phyloP scores from a whole-genome alignment of 2,888 invertebrate genomes.

The Fabriciana adippe region DNA sequence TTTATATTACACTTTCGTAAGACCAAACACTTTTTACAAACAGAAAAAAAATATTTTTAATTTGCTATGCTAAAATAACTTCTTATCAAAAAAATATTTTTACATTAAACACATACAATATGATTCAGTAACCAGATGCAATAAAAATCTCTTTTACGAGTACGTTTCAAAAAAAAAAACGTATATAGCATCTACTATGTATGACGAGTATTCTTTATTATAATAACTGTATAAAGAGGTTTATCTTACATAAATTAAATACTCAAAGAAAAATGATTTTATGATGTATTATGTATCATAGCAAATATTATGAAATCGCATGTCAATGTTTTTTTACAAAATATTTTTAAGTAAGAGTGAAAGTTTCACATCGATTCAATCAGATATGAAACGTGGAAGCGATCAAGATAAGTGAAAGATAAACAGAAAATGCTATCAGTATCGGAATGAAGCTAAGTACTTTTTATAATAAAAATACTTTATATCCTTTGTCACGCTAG shows the following conservation, averaged over 20 bases:
- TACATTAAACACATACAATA: too few species aligned
- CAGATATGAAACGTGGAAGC: conserved; percentile 16
- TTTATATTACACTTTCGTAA: conserved; percentile 19
- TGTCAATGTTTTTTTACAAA: background rate
- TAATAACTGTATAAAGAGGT: too few species aligned
- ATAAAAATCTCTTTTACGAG: too few species aligned
- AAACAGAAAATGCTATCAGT: conserved; percentile 8
- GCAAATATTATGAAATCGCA: too few species aligned
- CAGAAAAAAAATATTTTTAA: background rate
- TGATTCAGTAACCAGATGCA: too few species aligned
- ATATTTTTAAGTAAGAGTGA: conserved; percentile 25
- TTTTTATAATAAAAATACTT: background rate
- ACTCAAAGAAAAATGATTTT: too few species aligned
- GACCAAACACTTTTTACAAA: background rate
- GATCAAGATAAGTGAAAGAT: conserved; percentile 22
- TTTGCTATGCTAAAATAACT: background rate
- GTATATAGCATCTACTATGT: too few species aligned
- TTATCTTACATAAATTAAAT: too few species aligned
- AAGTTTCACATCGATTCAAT: conserved; percentile 30
- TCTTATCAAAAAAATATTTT: background rate
- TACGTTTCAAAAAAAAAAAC: too few species aligned
- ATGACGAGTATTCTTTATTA: too few species aligned
- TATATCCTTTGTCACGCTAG: too few species aligned
- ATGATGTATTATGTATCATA: too few species aligned
- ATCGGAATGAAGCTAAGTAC: background rate